A percentile compares a stretch with the other conserved stretches of the same genome.
These are phyloP conservation scores for Melanotaenia nigrans DNA, from an alignment of 2,797 vertebrate species.

Conservation along the genomic window DNA sequence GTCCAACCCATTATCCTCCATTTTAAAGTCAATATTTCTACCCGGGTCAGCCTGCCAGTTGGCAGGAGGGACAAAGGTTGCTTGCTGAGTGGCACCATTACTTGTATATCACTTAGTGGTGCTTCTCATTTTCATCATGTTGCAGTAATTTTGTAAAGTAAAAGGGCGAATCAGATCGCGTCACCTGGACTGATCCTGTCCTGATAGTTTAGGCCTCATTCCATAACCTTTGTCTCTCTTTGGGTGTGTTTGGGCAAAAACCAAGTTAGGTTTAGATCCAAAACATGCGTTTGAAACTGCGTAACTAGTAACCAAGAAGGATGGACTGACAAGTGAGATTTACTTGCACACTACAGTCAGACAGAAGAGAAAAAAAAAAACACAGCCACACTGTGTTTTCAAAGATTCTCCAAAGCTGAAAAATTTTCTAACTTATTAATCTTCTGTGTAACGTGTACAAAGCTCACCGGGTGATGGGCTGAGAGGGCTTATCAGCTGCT, in stretches of 20 bases:
- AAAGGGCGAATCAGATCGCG: not conserved
- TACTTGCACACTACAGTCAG: not conserved
- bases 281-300: too few relatives aligned
- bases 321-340: not conserved
- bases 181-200: not conserved
- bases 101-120: not conserved
- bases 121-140: not conserved
- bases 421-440: constrained; percentile 39
- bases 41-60: constrained; percentile 31
- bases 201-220: not conserved
- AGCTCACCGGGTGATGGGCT: constrained; percentile 49
- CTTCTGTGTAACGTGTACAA: constrained; percentile 31
- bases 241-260: too few relatives aligned
- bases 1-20: constrained; percentile 60
- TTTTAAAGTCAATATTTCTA: constrained; percentile 71
- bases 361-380: not conserved
- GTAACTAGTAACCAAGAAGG: not conserved
- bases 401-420: constrained; percentile 24
- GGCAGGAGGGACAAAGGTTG: not conserved
- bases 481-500: constrained; percentile 68
- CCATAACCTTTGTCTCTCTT: too few relatives aligned
- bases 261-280: too few relatives aligned
- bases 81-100: not conserved
- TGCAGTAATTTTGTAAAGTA: not conserved
- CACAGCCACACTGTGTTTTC: constrained; percentile 1